A percentile compares a stretch with the other conserved stretches of the same genome.
Evolutionary conservation across 2,888 invertebrate genomes (phyloP).

Genomic region (Chymomyza fuscimana): DNA sequence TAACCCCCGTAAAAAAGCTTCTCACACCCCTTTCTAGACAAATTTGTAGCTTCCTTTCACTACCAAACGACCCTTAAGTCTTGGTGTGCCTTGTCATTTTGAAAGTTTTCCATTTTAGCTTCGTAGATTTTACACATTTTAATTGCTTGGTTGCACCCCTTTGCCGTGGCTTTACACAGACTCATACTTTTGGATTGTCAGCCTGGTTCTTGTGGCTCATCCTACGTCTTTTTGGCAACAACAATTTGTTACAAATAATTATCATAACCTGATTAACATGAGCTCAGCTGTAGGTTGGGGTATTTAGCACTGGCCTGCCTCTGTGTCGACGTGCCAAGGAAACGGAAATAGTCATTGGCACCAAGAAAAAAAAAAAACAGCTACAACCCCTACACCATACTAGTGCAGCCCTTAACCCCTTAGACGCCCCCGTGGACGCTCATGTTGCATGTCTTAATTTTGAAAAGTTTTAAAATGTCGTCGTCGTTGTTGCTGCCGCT

Average conservation of each 20-base stretch:
- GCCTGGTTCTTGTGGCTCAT: slow-evolving; percentile 29
- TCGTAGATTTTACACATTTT: slow-evolving; percentile 66
- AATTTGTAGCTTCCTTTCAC: background rate
- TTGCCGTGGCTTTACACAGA: slow-evolving; percentile 13
- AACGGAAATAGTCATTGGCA: slow-evolving; percentile 53
- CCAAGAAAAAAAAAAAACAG: background rate
- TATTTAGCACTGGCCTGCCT: background rate
- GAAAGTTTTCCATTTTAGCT: slow-evolving; percentile 59
- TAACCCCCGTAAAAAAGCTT: background rate
- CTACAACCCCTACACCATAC: background rate
- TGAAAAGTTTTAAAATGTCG: slow-evolving; percentile 72
- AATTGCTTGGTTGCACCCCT: slow-evolving; percentile 55
- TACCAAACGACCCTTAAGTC: background rate
- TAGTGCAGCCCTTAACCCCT: background rate
- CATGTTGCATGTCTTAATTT: slow-evolving; percentile 57
- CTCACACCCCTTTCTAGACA: background rate
- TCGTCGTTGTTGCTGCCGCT: slow-evolving; percentile 48
- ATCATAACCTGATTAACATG: slow-evolving; percentile 80
- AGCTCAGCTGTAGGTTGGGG: slow-evolving; percentile 47
- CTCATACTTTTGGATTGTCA: slow-evolving; percentile 3
- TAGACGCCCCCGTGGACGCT: background rate
- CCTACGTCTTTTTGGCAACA: slow-evolving; percentile 36
- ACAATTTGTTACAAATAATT: slow-evolving; percentile 79
- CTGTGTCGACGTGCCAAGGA: slow-evolving; percentile 29
- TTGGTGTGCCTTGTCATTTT: slow-evolving; percentile 63